Percentiles rank a stretch among this genome's conserved stretches.
Evolutionary conservation across 2,797 vertebrate genomes (phyloP).

Genomic region (Vespertilio murinus): DNA sequence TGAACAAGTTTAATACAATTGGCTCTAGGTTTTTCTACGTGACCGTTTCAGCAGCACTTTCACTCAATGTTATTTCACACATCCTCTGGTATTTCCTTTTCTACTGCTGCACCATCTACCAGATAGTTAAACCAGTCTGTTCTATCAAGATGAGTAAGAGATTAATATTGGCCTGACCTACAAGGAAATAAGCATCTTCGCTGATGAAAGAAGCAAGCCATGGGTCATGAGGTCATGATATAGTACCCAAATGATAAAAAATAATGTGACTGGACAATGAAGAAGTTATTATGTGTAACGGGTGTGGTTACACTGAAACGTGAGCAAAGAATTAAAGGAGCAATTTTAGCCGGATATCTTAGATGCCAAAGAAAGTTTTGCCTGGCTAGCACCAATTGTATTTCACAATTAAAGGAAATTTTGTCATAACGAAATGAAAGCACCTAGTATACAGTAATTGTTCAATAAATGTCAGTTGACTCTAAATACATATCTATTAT

Average conservation of each 20-base stretch:
- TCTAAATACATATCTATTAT: constrained; percentile 73
- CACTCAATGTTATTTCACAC: not conserved
- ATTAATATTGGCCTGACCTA: not conserved
- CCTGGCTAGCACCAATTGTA: constrained; percentile 24
- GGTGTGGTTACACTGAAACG: not conserved
- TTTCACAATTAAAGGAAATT: constrained; percentile 56
- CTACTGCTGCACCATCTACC: not conserved
- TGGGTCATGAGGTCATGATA: not conserved
- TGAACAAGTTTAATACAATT: not conserved
- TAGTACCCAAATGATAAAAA: not conserved
- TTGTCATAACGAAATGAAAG: constrained; percentile 55
- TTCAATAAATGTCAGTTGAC: constrained; percentile 72
- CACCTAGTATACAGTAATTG: constrained; percentile 63
- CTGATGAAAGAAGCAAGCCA: not conserved
- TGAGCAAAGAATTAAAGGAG: not conserved
- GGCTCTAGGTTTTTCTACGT: not conserved
- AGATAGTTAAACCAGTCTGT: not conserved
- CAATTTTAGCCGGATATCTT: not conserved
- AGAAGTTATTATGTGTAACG: not conserved
- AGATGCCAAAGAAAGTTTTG: constrained; percentile 26
- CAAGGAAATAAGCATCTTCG: constrained; percentile 17
- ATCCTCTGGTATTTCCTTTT: not conserved
- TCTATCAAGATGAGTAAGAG: not conserved
- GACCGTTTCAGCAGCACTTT: not conserved
- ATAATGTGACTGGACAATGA: not conserved